Percentiles rank a stretch among this genome's conserved stretches.
Evolutionary conservation across 2,888 invertebrate species (phyloP).

Genomic region (Morpho achilles): DNA sequence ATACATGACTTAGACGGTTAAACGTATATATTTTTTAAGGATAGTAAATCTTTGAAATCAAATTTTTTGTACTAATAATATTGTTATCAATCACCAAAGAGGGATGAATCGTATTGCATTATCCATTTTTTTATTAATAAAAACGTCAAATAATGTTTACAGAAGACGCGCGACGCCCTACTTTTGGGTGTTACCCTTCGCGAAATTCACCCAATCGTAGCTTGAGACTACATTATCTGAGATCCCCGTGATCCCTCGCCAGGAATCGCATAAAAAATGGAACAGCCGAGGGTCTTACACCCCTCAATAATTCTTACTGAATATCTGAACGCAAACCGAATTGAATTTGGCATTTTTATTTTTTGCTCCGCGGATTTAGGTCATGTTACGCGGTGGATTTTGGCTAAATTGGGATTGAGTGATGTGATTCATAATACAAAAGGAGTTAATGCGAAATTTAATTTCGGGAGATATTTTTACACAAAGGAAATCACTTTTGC

Average conservation of each 20-base stretch:
- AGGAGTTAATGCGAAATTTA: too few species aligned
- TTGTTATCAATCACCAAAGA: too few species aligned
- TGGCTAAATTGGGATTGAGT: constrained; percentile 7
- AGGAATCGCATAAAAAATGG: constrained; percentile 55
- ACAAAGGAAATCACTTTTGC: too few species aligned
- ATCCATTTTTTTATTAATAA: too few species aligned
- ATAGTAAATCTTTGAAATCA: too few species aligned
- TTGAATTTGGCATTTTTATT: constrained; percentile 32
- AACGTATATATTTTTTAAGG: too few species aligned
- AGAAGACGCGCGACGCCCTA: constrained; percentile 44
- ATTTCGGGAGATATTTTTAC: too few species aligned
- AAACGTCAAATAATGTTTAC: constrained; percentile 24
- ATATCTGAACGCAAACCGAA: constrained; percentile 35
- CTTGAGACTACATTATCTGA: constrained; percentile 54
- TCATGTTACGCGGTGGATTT: constrained; percentile 14
- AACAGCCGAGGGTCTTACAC: constrained; percentile 41
- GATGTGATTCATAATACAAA: background rate
- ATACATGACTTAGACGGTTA: too few species aligned
- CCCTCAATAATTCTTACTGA: constrained; percentile 36
- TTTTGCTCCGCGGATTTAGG: constrained; percentile 17
- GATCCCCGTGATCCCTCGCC: constrained; percentile 30
- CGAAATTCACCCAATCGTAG: constrained; percentile 50
- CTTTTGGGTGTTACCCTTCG: constrained; percentile 52
- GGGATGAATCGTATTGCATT: too few species aligned
- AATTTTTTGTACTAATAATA: too few species aligned